Base-by-base conservation (phyloP, 2,888 invertebrate species). In the Beris morrisii region DNA sequence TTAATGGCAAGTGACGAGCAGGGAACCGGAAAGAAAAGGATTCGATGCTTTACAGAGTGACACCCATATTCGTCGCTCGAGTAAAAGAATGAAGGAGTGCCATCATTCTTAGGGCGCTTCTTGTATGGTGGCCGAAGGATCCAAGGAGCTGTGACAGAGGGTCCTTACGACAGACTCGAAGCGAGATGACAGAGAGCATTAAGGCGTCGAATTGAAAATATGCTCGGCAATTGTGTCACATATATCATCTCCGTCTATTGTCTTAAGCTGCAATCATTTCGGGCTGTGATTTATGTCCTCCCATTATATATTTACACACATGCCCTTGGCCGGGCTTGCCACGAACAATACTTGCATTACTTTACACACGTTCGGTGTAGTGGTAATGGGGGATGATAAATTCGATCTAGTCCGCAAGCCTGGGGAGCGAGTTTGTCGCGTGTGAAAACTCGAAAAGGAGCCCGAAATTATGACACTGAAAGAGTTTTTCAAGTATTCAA, bases 231-330 rank as follows among this genome's bases (percentile, higher is more conserved):
- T 48, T 48, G 48, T 48, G 48, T 48, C 31, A n/a, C 38, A 43
- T 56, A 56, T 38, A 56, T 56, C 55, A 56, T 56, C n/a, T 38
- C n/a, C 43, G 38, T 30, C 43, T 38, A 43, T 56, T 56, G 55
- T 56, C 55, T 56, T 56, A 56, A 56, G 55, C 43, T 56, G 38
- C 55, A 56, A 56, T 56, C 55, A 56, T 56, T 56, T 56, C 43
- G 38, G 13, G 30, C 9, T 30, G 13, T 56, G 55, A 56, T 56
- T 56, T 56, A 56, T 56, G 38, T 56, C 4, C 38, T 13, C 7
- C 38, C 38, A 38, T 38, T 38, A 38, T 38, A 38, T 38, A 5
- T 9, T 38, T 38, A 38, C 9, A 38, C 38, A 7, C 38, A 9
- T 3, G 38, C 9, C 38, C 7, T 1, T 38, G 38, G 22, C 22